Conservation (phyloP, 2,113 vertebrate species). For the Nibea coibor region DNA sequence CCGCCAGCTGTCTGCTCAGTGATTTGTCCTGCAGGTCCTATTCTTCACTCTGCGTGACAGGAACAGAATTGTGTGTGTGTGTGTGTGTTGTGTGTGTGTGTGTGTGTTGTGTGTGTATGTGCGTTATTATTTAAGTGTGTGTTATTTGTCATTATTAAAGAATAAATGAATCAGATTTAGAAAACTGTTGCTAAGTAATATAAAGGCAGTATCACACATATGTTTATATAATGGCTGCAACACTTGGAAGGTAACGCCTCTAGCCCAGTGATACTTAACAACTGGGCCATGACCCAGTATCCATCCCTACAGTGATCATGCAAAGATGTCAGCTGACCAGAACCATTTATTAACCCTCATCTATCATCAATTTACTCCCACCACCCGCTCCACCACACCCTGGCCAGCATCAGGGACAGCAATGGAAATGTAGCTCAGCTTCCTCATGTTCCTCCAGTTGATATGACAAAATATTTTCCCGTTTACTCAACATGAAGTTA, state of each 20-base stretch:
- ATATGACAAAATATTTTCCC: too few species aligned
- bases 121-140: not conserved
- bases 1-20: constrained; percentile 60
- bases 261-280: not conserved
- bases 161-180: not conserved
- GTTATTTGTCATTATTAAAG: not conserved
- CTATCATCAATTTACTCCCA: too few species aligned
- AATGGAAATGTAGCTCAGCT: too few species aligned
- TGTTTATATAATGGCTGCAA: not conserved
- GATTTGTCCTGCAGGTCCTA: constrained; percentile 48
- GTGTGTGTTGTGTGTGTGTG: constrained; percentile 24
- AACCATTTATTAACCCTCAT: not conserved
- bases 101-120: constrained; percentile 4
- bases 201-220: not conserved
- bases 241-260: too few species aligned
- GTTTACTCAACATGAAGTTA: too few species aligned
- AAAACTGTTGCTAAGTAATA: not conserved
- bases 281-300: not conserved
- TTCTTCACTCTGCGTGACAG: constrained; percentile 66
- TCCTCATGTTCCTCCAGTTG: too few species aligned
- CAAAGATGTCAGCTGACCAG: not conserved
- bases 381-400: not conserved
- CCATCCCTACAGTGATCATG: not conserved
- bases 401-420: too few species aligned
- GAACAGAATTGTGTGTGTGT: constrained; percentile 35